Percentiles rank a stretch among this genome's conserved stretches.
Evolutionary conservation across 2,113 vertebrate genomes (phyloP).

Genomic region (Tyrannus savana): DNA sequence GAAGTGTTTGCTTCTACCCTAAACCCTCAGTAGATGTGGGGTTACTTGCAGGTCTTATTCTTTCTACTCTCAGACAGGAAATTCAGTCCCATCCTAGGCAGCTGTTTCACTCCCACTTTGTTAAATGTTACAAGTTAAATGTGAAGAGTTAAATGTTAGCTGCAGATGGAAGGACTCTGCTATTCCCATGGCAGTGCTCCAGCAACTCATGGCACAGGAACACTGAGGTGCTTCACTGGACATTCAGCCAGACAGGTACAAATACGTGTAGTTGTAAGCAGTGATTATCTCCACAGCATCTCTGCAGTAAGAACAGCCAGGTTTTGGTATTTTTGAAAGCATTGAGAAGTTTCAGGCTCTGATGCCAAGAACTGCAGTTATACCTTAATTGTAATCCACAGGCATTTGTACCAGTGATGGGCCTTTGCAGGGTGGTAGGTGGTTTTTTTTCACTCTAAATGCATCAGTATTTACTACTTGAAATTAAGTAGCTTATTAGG

Average conservation of each 20-base stretch:
- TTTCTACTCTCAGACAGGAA: not conserved
- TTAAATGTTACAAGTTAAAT: too few species aligned
- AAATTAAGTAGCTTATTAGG: not conserved
- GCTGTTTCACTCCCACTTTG: not conserved
- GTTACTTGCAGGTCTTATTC: not conserved
- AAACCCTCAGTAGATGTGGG: not conserved
- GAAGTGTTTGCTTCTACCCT: not conserved
- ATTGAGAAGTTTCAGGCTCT: not conserved
- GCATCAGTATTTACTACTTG: not conserved
- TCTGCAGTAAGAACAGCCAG: not conserved
- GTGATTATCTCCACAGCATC: not conserved
- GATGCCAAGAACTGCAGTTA: not conserved
- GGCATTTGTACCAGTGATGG: not conserved
- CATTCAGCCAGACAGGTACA: not conserved
- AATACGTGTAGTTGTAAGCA: rapidly evolving
- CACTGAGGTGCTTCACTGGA: not conserved
- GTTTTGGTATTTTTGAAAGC: not conserved
- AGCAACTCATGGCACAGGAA: not conserved
- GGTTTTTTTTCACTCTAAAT: not conserved
- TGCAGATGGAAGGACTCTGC: not conserved
- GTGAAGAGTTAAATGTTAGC: too few species aligned
- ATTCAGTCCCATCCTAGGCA: not conserved
- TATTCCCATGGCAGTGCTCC: not conserved
- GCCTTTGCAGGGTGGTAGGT: not conserved
- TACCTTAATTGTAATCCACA: not conserved